phyloP scores from a whole-genome alignment of 2,113 vertebrate genomes.

The Myrmecobius fasciatus region DNA sequence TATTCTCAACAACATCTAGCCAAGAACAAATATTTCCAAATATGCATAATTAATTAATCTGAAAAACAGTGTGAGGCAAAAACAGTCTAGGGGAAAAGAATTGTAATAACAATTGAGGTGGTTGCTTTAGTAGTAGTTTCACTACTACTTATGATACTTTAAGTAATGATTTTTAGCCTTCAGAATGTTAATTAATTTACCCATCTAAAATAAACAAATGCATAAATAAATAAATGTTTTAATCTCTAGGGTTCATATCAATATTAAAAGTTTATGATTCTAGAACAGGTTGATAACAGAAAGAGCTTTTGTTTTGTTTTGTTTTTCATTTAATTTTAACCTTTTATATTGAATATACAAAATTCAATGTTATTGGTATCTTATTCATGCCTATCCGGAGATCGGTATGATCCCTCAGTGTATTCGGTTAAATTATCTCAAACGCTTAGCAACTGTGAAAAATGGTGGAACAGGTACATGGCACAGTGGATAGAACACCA shows the following conservation, averaged over 20 bases:
- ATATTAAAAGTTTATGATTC: neutral
- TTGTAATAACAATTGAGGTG: neutral
- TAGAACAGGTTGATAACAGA: neutral
- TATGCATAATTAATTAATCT: neutral
- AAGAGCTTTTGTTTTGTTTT: neutral
- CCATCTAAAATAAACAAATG: no score
- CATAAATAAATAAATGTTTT: neutral
- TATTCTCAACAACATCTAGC: neutral
- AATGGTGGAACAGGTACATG: no score
- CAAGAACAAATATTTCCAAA: neutral
- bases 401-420: neutral
- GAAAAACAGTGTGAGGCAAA: neutral
- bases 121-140: neutral
- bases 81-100: neutral
- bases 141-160: neutral
- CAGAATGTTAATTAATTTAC: neutral
- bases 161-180: neutral
- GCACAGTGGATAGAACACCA: no score
- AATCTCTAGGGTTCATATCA: neutral
- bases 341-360: neutral
- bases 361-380: neutral
- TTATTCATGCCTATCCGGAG: neutral
- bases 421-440: neutral
- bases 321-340: neutral
- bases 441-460: neutral